phyloP scores from a whole-genome alignment of 2,888 invertebrate species.

The Colostygia pectinataria region DNA sequence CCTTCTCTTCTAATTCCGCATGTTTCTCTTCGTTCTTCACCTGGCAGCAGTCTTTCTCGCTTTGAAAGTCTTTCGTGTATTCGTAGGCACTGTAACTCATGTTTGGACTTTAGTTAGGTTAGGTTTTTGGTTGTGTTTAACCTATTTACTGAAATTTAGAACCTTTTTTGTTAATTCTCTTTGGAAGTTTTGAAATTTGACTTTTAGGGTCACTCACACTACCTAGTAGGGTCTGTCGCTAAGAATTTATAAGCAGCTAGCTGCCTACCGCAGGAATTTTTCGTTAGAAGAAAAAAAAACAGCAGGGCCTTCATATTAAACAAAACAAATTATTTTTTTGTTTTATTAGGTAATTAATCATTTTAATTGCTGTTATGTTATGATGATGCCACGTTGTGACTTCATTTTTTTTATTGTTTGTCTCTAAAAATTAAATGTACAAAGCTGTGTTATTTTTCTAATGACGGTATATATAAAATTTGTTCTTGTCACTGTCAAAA shows the following conservation, averaged over 20 bases:
- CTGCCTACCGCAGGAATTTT: no score
- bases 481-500: slow-evolving; percentile 26
- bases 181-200: neutral
- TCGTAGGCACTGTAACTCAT: slow-evolving; percentile 68
- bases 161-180: neutral
- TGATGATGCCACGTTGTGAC: no score
- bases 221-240: no score
- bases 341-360: no score
- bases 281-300: no score
- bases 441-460: neutral
- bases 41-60: slow-evolving; percentile 55
- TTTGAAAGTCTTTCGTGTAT: slow-evolving; percentile 50
- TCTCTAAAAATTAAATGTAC: no score
- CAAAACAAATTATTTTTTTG: no score
- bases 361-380: no score
- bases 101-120: slow-evolving; percentile 15
- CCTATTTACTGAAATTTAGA: neutral
- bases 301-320: no score
- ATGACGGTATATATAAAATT: neutral
- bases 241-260: no score
- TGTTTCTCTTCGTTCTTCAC: slow-evolving; percentile 63
- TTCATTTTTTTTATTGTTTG: neutral
- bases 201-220: no score
- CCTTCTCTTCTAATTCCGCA: slow-evolving; percentile 46
- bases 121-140: neutral